Percentiles rank a stretch among this genome's conserved stretches.
Evolutionary conservation across 2,797 vertebrate species (phyloP).

Genomic region (Cossypha caffra): DNA sequence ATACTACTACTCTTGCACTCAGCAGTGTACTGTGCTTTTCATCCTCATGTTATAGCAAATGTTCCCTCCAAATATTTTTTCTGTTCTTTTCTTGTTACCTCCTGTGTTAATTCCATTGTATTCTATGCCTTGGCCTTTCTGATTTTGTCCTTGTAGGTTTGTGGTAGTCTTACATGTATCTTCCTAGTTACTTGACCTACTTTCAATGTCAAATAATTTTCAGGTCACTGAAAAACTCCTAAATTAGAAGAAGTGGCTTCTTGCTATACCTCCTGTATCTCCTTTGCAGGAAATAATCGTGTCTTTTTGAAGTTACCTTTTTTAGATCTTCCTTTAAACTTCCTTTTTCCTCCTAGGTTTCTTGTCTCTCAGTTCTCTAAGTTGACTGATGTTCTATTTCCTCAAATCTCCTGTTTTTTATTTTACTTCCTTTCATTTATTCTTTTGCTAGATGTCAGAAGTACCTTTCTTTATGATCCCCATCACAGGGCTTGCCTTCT

Average conservation of each 20-base stretch:
- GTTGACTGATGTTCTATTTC: not conserved
- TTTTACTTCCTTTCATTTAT: not conserved
- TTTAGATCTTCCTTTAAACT: not conserved
- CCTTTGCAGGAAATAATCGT: not conserved
- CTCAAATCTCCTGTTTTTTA: not conserved
- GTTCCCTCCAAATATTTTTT: not conserved
- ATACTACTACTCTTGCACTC: not conserved
- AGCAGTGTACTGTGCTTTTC: not conserved
- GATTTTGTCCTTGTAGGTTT: not conserved
- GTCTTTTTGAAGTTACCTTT: not conserved
- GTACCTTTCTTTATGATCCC: not conserved
- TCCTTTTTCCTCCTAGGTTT: not conserved
- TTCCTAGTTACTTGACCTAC: slow-evolving; percentile 14
- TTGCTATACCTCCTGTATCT: not conserved
- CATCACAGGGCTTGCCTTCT: not conserved
- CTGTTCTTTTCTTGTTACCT: not conserved
- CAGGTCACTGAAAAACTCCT: not conserved
- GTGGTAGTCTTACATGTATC: not conserved
- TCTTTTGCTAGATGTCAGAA: not conserved
- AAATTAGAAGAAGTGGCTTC: not conserved
- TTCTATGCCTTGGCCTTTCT: not conserved
- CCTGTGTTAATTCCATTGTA: not conserved
- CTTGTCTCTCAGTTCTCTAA: not conserved
- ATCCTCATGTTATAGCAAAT: not conserved
- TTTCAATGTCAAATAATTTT: not conserved